A percentile compares a stretch with the other conserved stretches of the same genome.
Evolutionary conservation across 2,113 vertebrate genomes (phyloP).

Genomic region (Neodontobutis hainanensis): DNA sequence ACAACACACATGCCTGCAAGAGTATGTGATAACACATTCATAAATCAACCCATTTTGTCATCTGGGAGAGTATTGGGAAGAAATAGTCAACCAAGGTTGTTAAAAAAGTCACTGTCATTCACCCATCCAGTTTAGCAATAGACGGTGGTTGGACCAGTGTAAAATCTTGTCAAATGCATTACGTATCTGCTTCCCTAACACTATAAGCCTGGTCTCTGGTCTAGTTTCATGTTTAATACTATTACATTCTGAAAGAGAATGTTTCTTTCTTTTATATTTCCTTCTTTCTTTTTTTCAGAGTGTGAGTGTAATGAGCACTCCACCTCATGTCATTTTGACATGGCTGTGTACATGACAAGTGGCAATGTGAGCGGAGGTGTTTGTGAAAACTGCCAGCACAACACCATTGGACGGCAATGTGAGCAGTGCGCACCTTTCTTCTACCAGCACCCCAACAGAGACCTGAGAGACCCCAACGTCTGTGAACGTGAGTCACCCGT

Average conservation of each 20-base stretch:
- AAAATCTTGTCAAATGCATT: too few relatives aligned
- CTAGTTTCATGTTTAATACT: not conserved
- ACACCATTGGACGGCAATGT: conserved; percentile 89
- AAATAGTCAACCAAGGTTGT: too few relatives aligned
- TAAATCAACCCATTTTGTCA: too few relatives aligned
- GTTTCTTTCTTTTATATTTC: not conserved
- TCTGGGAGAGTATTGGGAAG: too few relatives aligned
- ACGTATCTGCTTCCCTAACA: too few relatives aligned
- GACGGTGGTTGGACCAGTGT: too few relatives aligned
- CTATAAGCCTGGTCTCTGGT: too few relatives aligned
- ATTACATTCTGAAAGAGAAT: not conserved
- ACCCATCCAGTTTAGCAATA: too few relatives aligned
- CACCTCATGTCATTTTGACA: conserved; percentile 89
- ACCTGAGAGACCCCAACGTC: conserved; percentile 85
- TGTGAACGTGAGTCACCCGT: conserved; percentile 86
- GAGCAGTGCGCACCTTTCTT: conserved; percentile 92
- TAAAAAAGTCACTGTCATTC: too few relatives aligned
- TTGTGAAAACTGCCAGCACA: conserved; percentile 91
- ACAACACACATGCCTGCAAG: conserved; percentile 91
- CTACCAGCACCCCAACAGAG: conserved; percentile 90
- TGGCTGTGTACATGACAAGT: conserved; percentile 85
- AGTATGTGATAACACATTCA: conserved; percentile 73
- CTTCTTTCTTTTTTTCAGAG: conserved; percentile 66
- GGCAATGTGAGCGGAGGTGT: conserved; percentile 91
- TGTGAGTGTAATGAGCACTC: conserved; percentile 94